A percentile compares a stretch with the other conserved stretches of the same genome.
Evolutionary conservation across 2,797 vertebrate species (phyloP).

Genomic region (Urocyon cinereoargenteus): DNA sequence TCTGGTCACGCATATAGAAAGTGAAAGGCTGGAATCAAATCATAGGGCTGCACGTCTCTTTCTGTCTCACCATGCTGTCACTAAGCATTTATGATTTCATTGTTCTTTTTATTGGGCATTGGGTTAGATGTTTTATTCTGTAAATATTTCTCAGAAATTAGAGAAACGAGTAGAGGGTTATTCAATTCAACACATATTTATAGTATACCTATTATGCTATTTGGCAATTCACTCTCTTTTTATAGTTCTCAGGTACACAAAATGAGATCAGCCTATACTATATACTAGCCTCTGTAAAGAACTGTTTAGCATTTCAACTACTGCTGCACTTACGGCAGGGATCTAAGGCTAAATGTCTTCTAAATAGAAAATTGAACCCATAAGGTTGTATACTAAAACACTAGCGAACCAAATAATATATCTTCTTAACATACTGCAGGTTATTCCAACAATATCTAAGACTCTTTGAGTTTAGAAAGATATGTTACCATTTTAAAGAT

Average conservation of each 20-base stretch:
- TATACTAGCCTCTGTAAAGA: background rate
- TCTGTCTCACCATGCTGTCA: background rate
- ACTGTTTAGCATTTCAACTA: background rate
- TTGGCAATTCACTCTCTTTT: constrained; percentile 4
- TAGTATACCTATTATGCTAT: background rate
- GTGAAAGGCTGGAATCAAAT: background rate
- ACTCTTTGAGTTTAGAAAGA: background rate
- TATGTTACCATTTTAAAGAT: background rate
- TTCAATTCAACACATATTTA: constrained; percentile 21
- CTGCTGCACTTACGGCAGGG: background rate
- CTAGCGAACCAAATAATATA: background rate
- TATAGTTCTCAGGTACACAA: constrained; percentile 34
- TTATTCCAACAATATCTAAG: background rate
- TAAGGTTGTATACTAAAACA: background rate
- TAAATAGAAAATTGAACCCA: constrained; percentile 7
- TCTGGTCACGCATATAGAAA: background rate
- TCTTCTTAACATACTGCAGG: constrained; percentile 1
- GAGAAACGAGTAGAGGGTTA: background rate
- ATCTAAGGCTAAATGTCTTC: constrained; percentile 34
- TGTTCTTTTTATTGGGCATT: background rate
- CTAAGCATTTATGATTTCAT: background rate
- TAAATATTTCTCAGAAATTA: constrained; percentile 26
- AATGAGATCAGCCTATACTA: background rate
- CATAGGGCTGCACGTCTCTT: background rate
- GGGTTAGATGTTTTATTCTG: background rate